Percentiles rank a stretch among this genome's conserved stretches.
Conservation (phyloP, 2,797 vertebrate species). For the Holocentrus rufus region DNA sequence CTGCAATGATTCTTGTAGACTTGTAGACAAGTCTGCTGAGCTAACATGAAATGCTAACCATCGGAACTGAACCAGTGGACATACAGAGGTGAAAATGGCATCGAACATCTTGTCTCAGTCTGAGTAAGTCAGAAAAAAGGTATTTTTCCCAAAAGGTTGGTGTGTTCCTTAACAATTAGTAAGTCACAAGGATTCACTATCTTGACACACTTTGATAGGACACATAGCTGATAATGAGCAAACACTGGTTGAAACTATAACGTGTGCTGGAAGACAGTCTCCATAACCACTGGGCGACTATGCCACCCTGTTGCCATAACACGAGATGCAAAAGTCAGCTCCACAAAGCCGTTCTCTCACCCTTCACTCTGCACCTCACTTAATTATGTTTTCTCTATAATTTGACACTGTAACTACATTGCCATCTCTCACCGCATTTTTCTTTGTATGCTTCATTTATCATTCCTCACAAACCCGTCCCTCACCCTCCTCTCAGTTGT, state of each 20-base stretch:
- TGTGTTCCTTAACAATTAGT: no score
- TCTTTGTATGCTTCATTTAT: conserved; percentile 20
- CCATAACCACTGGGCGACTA: not conserved
- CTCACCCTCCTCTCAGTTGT: not conserved
- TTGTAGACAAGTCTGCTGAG: no score
- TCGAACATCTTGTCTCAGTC: no score
- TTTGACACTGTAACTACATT: conserved; percentile 25
- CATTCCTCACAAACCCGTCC: conserved; percentile 29
- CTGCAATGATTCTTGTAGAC: no score
- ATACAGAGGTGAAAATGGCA: no score
- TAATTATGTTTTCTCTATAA: conserved; percentile 59
- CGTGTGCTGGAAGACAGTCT: conserved; percentile 36
- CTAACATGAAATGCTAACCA: no score
- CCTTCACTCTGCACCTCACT: conserved; percentile 70
- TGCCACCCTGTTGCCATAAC: conserved; percentile 4
- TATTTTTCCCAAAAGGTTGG: no score
- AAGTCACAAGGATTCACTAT: not conserved
- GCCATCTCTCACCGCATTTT: conserved; percentile 50
- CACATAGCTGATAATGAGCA: not conserved
- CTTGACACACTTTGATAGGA: conserved; percentile 17
- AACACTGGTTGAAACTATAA: conserved; percentile 21
- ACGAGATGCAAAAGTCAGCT: conserved; percentile 44
- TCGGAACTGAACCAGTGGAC: no score
- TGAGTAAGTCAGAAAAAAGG: no score
- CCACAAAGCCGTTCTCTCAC: conserved; percentile 29